Percentiles rank a stretch among this genome's conserved stretches.
phyloP scores from a whole-genome alignment of 2,113 vertebrate genomes.

The Chlorocebus sabaeus region DNA sequence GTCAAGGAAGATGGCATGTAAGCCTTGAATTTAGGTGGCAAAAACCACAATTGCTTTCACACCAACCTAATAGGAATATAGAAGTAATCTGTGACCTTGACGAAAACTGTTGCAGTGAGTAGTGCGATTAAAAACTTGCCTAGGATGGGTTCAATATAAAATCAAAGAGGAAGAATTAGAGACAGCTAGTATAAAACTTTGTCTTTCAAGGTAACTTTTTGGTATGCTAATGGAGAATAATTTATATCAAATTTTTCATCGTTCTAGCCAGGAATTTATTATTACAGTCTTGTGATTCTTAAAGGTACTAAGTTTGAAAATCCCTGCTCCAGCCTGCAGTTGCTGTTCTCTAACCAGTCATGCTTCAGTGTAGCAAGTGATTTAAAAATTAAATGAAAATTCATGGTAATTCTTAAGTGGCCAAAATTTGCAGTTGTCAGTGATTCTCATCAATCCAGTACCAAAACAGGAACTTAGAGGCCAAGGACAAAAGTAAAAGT shows the following conservation, averaged over 20 bases:
- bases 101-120: not conserved
- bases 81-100: not conserved
- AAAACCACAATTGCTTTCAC: too few relatives aligned
- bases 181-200: not conserved
- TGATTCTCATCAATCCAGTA: constrained; percentile 19
- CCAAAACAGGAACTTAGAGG: constrained; percentile 66
- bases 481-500: constrained; percentile 44
- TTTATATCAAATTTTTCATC: not conserved
- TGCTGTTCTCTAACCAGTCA: not conserved
- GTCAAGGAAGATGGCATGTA: not conserved
- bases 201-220: not conserved
- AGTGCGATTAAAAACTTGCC: not conserved
- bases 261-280: not conserved
- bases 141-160: not conserved
- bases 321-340: not conserved
- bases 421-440: constrained; percentile 42
- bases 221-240: not conserved
- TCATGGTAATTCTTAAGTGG: not conserved
- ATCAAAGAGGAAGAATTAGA: not conserved
- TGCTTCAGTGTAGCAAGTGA: not conserved
- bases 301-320: not conserved
- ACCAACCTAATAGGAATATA: not conserved
- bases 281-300: not conserved
- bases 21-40: not conserved
- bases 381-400: not conserved